These are phyloP conservation scores for Metallyticus violacea DNA, from an alignment of 2,888 invertebrate species.

Conservation along the genomic window DNA sequence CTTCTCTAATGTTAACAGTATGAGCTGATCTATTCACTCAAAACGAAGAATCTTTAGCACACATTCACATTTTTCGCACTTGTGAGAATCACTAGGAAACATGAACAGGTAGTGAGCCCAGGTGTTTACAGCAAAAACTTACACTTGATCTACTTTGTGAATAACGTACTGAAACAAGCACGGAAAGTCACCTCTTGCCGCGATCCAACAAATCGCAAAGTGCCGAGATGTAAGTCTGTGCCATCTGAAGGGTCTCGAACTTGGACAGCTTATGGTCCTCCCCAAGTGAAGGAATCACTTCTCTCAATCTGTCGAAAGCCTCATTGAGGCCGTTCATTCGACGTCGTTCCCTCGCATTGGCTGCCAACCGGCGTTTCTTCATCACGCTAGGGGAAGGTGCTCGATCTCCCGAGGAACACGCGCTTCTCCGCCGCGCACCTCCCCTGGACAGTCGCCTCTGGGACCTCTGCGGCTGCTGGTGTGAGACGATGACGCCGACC, in stretches of 20 bases:
- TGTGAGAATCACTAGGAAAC: too few species aligned
- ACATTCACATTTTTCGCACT: too few species aligned
- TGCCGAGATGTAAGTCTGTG: constrained; percentile 70
- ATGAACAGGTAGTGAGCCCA: too few species aligned
- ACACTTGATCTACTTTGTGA: too few species aligned
- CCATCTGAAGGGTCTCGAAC: constrained; percentile 77
- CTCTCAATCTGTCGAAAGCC: constrained; percentile 69
- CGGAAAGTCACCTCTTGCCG: constrained; percentile 13
- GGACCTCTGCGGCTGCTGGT: background rate
- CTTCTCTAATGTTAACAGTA: too few species aligned
- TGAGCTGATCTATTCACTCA: too few species aligned
- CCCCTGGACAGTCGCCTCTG: background rate
- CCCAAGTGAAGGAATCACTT: constrained; percentile 68
- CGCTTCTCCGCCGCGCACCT: background rate
- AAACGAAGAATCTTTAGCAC: too few species aligned
- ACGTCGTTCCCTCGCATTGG: constrained; percentile 70
- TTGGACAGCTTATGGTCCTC: constrained; percentile 71
- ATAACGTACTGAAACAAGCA: background rate
- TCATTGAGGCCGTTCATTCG: constrained; percentile 74
- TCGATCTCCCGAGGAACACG: background rate
- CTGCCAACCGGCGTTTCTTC: constrained; percentile 63
- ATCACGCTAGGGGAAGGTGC: constrained; percentile 43
- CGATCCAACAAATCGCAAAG: constrained; percentile 58
- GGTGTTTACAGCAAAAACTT: too few species aligned
- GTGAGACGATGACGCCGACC: background rate